These are phyloP conservation scores for Echinops telfairi DNA, from an alignment of 2,113 vertebrate genomes.

Conservation along the genomic window DNA sequence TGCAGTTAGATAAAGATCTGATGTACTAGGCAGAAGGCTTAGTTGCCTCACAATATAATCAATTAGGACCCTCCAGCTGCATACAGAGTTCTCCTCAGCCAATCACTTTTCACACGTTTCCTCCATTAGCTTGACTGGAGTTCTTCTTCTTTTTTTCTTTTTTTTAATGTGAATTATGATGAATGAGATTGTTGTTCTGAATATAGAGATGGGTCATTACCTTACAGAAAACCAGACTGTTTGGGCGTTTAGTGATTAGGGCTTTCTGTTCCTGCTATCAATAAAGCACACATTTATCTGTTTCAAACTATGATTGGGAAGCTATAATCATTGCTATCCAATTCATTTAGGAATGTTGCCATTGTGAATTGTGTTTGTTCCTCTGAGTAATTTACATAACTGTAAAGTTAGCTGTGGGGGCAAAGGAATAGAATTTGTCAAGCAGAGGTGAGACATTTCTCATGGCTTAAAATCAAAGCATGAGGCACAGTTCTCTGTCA, in stretches of 20 bases:
- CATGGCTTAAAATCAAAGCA: slow-evolving; percentile 55
- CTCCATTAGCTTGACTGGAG: slow-evolving; percentile 87
- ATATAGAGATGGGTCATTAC: slow-evolving; percentile 90
- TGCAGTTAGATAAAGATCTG: slow-evolving; percentile 91
- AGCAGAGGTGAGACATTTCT: slow-evolving; percentile 73
- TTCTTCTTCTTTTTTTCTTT: slow-evolving; percentile 78
- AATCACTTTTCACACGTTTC: slow-evolving; percentile 89
- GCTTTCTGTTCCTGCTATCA: slow-evolving; percentile 85
- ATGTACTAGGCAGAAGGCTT: slow-evolving; percentile 87
- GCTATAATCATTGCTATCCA: slow-evolving; percentile 83
- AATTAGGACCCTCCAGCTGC: slow-evolving; percentile 89
- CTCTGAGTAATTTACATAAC: slow-evolving; percentile 84
- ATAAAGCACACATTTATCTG: slow-evolving; percentile 85
- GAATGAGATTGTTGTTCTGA: slow-evolving; percentile 87
- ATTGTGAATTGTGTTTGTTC: slow-evolving; percentile 84
- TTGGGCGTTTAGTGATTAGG: slow-evolving; percentile 83
- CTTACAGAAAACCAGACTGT: slow-evolving; percentile 81
- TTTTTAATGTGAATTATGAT: slow-evolving; percentile 88
- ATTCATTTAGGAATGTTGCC: slow-evolving; percentile 82
- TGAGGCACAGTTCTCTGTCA: background rate
- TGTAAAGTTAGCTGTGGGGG: slow-evolving; percentile 80
- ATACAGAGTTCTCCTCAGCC: slow-evolving; percentile 84
- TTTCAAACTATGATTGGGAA: slow-evolving; percentile 84
- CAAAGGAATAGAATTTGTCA: slow-evolving; percentile 83
- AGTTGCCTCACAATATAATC: slow-evolving; percentile 87